A percentile compares a stretch with the other conserved stretches of the same genome.
These are phyloP conservation scores for Picathartes gymnocephalus DNA, from an alignment of 2,113 vertebrate species.

Conservation along the genomic window DNA sequence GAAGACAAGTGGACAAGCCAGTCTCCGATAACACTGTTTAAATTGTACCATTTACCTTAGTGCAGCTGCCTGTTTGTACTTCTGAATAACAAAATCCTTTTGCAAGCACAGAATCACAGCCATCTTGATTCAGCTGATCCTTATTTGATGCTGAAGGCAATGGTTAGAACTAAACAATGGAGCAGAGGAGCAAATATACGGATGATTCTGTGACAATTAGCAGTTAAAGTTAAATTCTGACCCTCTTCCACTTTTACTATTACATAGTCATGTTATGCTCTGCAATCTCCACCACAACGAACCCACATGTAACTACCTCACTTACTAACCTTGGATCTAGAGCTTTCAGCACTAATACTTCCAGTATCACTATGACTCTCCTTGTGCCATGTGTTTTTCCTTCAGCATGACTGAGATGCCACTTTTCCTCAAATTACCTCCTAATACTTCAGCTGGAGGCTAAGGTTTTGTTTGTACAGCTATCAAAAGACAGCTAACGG, in stretches of 20 bases:
- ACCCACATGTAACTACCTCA: rapidly evolving
- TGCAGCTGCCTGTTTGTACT: neutral
- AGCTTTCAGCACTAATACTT: neutral
- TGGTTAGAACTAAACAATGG: neutral
- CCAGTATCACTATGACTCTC: neutral
- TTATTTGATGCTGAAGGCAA: neutral
- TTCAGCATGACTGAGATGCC: neutral
- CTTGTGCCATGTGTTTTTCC: neutral
- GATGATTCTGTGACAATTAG: neutral
- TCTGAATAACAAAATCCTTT: neutral
- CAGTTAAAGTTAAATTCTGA: neutral
- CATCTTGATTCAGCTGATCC: neutral
- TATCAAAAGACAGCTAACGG: neutral
- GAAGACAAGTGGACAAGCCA: neutral
- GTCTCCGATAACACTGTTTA: neutral
- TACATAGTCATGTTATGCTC: rapidly evolving
- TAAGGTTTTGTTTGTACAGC: neutral
- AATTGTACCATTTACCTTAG: neutral
- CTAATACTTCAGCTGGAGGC: neutral
- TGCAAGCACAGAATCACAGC: neutral
- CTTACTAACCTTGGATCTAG: neutral
- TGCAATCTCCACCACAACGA: neutral
- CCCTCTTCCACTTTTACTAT: neutral
- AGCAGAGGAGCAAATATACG: rapidly evolving
- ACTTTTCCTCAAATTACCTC: neutral